A percentile compares a stretch with the other conserved stretches of the same genome.
phyloP scores from a whole-genome alignment of 2,797 vertebrate species.

The Valencia hispanica region DNA sequence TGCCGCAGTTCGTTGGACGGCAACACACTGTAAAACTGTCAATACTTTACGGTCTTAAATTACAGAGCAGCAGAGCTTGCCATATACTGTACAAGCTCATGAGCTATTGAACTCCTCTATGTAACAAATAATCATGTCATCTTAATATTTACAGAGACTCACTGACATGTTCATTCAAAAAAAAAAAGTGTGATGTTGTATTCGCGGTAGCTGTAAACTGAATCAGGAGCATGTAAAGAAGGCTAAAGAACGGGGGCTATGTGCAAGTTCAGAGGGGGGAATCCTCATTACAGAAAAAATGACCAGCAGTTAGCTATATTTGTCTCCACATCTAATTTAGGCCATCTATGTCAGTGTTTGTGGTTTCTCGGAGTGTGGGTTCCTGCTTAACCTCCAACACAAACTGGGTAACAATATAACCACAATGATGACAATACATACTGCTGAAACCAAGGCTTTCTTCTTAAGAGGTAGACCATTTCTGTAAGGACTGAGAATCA shows the following conservation, averaged over 20 bases:
- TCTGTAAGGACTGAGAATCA: not conserved
- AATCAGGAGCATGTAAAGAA: conserved; percentile 39
- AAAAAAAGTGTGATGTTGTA: conserved; percentile 13
- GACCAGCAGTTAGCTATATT: conserved; percentile 50
- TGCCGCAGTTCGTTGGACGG: conserved; percentile 24
- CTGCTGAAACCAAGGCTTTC: not conserved
- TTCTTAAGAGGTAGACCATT: not conserved
- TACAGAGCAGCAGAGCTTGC: not conserved
- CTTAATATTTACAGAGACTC: conserved; percentile 37
- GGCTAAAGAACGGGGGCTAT: conserved; percentile 58
- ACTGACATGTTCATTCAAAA: conserved; percentile 47
- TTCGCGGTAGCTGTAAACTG: conserved; percentile 37
- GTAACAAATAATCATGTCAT: not conserved
- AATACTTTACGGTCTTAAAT: conserved; percentile 9
- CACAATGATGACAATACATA: conserved; percentile 27
- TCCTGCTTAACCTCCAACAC: conserved; percentile 23
- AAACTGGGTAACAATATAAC: conserved; percentile 37
- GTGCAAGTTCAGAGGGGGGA: conserved; percentile 33
- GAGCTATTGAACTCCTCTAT: not conserved
- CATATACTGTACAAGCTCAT: not conserved
- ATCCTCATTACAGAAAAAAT: conserved; percentile 64
- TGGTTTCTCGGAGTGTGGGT: conserved; percentile 48
- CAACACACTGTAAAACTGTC: conserved; percentile 28
- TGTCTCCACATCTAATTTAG: conserved; percentile 54
- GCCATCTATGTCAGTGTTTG: conserved; percentile 28